Percentiles rank a stretch among this genome's conserved stretches.
phyloP scores from a whole-genome alignment of 2,888 invertebrate genomes.

The Drosophila longiperda region DNA sequence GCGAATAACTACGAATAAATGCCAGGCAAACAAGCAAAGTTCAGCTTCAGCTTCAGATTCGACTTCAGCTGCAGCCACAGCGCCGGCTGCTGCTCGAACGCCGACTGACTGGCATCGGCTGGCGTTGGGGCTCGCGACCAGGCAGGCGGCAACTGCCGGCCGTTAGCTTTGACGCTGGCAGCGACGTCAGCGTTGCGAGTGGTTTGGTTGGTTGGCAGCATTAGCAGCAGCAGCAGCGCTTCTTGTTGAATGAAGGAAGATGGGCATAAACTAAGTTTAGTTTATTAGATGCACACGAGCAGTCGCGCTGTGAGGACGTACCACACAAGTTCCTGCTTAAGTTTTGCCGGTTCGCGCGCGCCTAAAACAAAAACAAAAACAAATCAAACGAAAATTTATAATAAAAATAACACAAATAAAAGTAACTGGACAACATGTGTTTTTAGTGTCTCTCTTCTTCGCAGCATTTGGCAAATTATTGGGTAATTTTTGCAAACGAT shows the following conservation, averaged over 20 bases:
- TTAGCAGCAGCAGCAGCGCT: conserved; percentile 27
- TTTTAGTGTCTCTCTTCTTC: background rate
- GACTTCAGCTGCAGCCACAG: conserved; percentile 1
- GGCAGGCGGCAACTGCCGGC: conserved; percentile 31
- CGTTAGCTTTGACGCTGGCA: conserved; percentile 39
- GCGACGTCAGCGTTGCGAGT: conserved; percentile 51
- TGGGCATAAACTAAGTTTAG: conserved; percentile 83
- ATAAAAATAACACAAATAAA: background rate
- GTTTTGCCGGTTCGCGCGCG: conserved; percentile 31
- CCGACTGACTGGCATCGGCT: conserved; percentile 27
- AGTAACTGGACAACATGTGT: conserved; percentile 1
- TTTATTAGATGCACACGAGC: conserved; percentile 85
- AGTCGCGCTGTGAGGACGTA: conserved; percentile 85
- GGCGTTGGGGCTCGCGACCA: conserved; percentile 34
- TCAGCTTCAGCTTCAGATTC: background rate
- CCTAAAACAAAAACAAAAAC: background rate
- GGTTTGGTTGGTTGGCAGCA: conserved; percentile 58
- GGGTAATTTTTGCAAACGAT: conserved; percentile 3
- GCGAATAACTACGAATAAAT: conserved; percentile 23
- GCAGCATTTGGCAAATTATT: background rate
- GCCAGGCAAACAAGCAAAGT: conserved; percentile 20
- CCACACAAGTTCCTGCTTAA: conserved; percentile 31
- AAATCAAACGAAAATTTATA: background rate
- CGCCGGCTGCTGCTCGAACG: conserved; percentile 35
- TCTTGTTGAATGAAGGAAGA: conserved; percentile 70